Base-by-base conservation (phyloP, 1,140 invertebrate genomes). In the Bathynomus jamesi region DNA sequence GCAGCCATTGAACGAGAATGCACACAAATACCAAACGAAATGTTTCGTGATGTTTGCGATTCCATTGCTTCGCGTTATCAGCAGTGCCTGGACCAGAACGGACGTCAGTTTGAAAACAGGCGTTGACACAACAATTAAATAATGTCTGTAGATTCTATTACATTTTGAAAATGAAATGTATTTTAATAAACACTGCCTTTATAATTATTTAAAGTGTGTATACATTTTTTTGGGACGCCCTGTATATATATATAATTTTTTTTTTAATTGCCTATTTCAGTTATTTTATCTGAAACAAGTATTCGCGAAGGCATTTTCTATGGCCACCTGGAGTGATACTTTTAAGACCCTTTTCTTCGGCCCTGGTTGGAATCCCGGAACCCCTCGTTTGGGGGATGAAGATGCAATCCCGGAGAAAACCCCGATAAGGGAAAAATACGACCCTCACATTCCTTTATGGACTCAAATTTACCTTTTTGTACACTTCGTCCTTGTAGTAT, bases 361-460 rank as follows among this genome's bases (percentile, higher is more conserved):
- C 3, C 67, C 67, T 11, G 67, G 67, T 1, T 69, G 67, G 67
- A 27, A 25, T 31, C 53, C 67, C 29, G 53, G 53, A 11, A 27
- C 67, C 0, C 67, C 67, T 1, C 60, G 67, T 30, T 61, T 69
- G 5, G 67, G 67, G 28, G 67, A 69, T 30, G 21, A 24, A 53
- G 25, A 69, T 27, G 61, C 24, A n/a, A 17, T 61, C 13, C 67
- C 67, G 17, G 29, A 61, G 1, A 61, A 69, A 28, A 53, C 40
- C 5, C 40, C 40, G 2, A 21, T 17, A 3, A 53, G 40, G 40
- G 40, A 53, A 5, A 69, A 69, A 11, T 69, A 69, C 28, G 61
- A 29, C 28, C 67, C 67, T n/a, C 21, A 13, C 7, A 5, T 69
- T 28, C 67, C 67, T 3, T 21, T 30, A 21, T 8, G 60, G n/a